phyloP scores from a whole-genome alignment of 2,113 vertebrate species.

The Megaleporinus macrocephalus region DNA sequence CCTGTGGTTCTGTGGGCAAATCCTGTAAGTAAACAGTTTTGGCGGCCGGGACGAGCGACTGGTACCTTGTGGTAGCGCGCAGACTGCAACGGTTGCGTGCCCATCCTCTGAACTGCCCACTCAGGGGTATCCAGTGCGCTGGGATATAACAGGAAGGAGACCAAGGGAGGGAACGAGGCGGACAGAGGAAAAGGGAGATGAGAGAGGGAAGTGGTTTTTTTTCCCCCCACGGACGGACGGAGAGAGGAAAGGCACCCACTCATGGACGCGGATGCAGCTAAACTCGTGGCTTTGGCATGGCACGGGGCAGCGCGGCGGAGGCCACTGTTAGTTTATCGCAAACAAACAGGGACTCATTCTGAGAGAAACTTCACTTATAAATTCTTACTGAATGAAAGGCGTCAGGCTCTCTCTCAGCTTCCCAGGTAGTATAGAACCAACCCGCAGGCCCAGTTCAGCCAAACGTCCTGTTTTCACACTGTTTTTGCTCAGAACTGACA shows the following conservation, averaged over 20 bases:
- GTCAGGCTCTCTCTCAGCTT: neutral
- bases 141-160: slow-evolving; percentile 77
- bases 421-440: neutral
- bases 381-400: neutral
- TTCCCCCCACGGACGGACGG: slow-evolving; percentile 21
- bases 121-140: slow-evolving; percentile 59
- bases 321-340: neutral
- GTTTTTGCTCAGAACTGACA: too few species aligned
- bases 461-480: too few species aligned
- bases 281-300: slow-evolving; percentile 45
- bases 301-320: neutral
- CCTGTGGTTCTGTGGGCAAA: slow-evolving; percentile 71
- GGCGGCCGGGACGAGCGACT: slow-evolving; percentile 60
- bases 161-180: slow-evolving; percentile 62
- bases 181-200: slow-evolving; percentile 69
- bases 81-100: slow-evolving; percentile 18
- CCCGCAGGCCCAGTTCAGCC: too few species aligned
- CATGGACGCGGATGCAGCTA: slow-evolving; percentile 67
- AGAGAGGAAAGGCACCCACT: slow-evolving; percentile 68
- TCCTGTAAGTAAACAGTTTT: slow-evolving; percentile 70
- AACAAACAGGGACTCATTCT: neutral
- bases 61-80: slow-evolving; percentile 40
- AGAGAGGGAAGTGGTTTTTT: slow-evolving; percentile 76
- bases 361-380: neutral
- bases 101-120: slow-evolving; percentile 63